A percentile compares a stretch with the other conserved stretches of the same genome.
phyloP scores from a whole-genome alignment of 2,797 vertebrate species.

The Mionectes olivaceus region DNA sequence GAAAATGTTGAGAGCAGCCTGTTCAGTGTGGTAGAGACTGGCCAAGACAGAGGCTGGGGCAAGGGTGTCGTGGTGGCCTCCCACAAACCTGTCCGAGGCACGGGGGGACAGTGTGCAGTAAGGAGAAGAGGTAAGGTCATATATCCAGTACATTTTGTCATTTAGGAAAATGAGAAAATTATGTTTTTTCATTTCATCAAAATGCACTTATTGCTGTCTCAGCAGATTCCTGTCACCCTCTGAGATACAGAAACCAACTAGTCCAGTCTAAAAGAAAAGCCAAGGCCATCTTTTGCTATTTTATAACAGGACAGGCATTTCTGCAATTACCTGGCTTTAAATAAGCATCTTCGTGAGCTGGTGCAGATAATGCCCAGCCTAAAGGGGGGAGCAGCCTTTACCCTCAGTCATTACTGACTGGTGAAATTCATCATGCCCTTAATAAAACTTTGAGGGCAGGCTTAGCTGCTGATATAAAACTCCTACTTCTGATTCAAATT shows the following conservation, averaged over 20 bases:
- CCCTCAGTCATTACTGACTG: background rate
- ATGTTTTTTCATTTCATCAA: background rate
- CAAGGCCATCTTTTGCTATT: background rate
- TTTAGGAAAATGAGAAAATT: background rate
- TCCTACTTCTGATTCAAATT: background rate
- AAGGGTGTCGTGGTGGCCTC: rapidly evolving
- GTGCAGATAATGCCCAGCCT: rapidly evolving
- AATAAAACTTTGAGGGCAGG: background rate
- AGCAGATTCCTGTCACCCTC: background rate
- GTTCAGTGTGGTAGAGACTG: background rate
- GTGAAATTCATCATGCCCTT: background rate
- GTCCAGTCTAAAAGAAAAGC: background rate
- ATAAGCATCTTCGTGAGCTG: background rate
- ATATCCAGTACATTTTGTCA: background rate
- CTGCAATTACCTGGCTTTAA: background rate
- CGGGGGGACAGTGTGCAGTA: background rate
- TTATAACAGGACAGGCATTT: background rate
- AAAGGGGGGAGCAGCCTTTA: background rate
- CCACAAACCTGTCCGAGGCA: background rate
- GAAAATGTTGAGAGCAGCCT: background rate
- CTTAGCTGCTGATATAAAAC: background rate
- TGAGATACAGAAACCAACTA: background rate
- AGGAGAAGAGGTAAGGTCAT: background rate
- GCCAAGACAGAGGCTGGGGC: background rate
- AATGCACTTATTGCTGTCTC: background rate